These are phyloP conservation scores for Drosophila bifasciata DNA, from an alignment of 1,140 invertebrate species.

Conservation along the genomic window DNA sequence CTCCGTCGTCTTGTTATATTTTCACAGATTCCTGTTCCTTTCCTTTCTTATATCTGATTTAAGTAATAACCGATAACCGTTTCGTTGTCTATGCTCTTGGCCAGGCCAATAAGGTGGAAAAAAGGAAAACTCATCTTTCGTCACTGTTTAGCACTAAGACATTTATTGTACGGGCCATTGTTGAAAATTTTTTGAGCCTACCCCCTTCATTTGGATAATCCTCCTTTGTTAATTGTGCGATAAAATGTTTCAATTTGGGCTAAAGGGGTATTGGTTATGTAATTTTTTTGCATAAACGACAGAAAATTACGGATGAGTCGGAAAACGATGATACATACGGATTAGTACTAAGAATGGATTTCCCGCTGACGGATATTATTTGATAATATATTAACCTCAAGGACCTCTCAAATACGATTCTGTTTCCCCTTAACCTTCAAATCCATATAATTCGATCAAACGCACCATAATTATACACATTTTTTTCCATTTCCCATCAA, in stretches of 20 bases:
- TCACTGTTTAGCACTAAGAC: constrained; percentile 44
- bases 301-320: constrained; percentile 11
- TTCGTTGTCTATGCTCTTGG: constrained; percentile 68
- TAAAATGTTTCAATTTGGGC: constrained; percentile 40
- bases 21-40: constrained; percentile 4
- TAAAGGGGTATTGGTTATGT: constrained; percentile 33
- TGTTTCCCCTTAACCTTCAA: too few relatives aligned
- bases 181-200: constrained; percentile 44
- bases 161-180: constrained; percentile 51
- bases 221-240: constrained; percentile 40
- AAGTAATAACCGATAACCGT: constrained; percentile 58
- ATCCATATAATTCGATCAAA: too few relatives aligned
- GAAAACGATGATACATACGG: background rate
- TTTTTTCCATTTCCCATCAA: too few relatives aligned
- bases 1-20: constrained; percentile 55
- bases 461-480: too few relatives aligned
- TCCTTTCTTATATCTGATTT: constrained; percentile 56
- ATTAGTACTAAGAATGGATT: background rate
- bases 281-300: constrained; percentile 22
- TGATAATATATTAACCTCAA: too few relatives aligned
- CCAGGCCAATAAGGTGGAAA: constrained; percentile 25
- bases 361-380: constrained; percentile 22
- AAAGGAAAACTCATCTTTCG: constrained; percentile 19
- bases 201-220: constrained; percentile 34
- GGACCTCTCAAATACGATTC: too few relatives aligned